Evolutionary conservation across 2,113 vertebrate species (phyloP).

Genomic region (Ailurus styani): DNA sequence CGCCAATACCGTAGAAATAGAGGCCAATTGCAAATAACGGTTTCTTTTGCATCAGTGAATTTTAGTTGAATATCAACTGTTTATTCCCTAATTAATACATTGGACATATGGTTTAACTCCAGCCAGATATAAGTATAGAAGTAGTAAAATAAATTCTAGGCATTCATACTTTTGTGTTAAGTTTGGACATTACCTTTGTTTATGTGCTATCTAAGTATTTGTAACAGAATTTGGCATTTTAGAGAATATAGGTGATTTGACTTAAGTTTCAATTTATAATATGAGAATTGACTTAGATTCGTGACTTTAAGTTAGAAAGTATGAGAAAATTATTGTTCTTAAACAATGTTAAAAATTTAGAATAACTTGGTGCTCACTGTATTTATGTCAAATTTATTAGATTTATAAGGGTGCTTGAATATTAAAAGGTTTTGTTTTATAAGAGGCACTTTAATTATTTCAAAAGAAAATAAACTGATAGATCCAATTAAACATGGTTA

Average conservation of each 20-base stretch:
- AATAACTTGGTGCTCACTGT: background rate
- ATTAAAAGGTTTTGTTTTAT: background rate
- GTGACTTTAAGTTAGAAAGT: background rate
- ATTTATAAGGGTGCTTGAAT: background rate
- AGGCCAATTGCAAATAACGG: background rate
- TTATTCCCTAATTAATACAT: background rate
- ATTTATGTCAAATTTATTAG: background rate
- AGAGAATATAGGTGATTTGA: background rate
- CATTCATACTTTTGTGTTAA: background rate
- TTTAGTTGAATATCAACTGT: background rate
- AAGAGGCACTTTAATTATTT: background rate
- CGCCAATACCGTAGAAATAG: background rate
- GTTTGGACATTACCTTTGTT: background rate
- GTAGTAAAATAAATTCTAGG: background rate
- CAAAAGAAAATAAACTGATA: background rate
- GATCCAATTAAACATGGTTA: background rate
- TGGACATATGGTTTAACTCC: background rate
- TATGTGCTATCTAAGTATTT: background rate
- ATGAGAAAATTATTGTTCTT: background rate
- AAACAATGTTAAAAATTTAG: background rate
- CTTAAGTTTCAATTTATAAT: background rate
- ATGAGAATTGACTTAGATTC: background rate
- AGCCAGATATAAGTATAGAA: background rate
- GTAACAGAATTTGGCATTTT: background rate
- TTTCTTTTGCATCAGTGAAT: background rate